These are phyloP conservation scores for Schlechtendalia chinensis DNA, from an alignment of 1,140 invertebrate species.

Conservation along the genomic window DNA sequence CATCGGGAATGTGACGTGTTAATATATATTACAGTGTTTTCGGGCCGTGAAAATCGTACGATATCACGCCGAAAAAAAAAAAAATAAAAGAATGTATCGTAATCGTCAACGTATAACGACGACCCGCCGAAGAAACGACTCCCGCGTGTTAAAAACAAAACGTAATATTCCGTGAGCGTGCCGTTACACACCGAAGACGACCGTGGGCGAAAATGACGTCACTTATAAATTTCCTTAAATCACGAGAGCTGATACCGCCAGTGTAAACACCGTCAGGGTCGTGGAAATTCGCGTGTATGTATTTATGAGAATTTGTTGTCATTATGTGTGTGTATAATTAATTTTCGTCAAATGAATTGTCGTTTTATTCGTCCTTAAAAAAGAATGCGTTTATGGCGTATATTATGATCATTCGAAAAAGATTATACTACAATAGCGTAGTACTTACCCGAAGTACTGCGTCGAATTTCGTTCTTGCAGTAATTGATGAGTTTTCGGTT, in stretches of 20 bases:
- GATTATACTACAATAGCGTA: not conserved
- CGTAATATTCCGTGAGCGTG: not conserved
- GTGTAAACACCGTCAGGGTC: slow-evolving; percentile 16
- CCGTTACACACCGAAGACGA: not conserved
- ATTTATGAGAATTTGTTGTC: no score
- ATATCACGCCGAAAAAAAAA: not conserved
- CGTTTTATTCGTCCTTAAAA: slow-evolving; percentile 8
- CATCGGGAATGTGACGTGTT: not conserved
- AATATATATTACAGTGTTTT: not conserved
- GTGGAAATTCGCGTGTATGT: not conserved
- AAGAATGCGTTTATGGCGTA: not conserved
- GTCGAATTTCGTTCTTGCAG: not conserved
- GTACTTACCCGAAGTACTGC: no score
- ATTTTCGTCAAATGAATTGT: not conserved
- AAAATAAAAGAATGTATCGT: no score
- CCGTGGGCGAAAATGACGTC: slow-evolving; percentile 24
- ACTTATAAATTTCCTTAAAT: slow-evolving; percentile 20
- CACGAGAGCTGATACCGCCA: not conserved
- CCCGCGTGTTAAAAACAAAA: not conserved
- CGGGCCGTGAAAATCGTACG: not conserved
- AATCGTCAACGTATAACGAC: not conserved
- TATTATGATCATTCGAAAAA: not conserved
- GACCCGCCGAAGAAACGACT: not conserved
- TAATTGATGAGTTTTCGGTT: not conserved
- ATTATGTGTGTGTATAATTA: not conserved